phyloP scores from a whole-genome alignment of 1,140 invertebrate genomes.

The Microplitis mediator region DNA sequence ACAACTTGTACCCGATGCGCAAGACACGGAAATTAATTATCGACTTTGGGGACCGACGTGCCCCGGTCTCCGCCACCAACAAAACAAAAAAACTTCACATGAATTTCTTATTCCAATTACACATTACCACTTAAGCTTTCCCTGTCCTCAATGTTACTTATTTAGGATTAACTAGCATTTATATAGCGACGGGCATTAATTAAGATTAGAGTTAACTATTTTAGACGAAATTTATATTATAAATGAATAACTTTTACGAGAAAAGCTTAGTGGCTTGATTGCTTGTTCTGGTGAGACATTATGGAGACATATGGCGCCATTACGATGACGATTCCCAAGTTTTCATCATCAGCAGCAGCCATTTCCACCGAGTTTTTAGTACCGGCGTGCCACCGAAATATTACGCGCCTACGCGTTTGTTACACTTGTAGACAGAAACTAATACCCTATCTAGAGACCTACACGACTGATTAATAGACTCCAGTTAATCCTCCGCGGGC shows the following conservation, averaged over 20 bases:
- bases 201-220: constrained; percentile 9
- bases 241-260: not conserved
- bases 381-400: constrained; percentile 9
- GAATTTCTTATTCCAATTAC: not conserved
- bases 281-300: constrained; percentile 20
- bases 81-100: too few species aligned
- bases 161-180: not conserved
- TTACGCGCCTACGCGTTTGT: constrained; percentile 27
- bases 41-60: too few species aligned
- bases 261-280: constrained; percentile 21
- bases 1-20: too few species aligned
- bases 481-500: constrained; percentile 15
- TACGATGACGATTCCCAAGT: not conserved
- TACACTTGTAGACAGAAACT: constrained; percentile 20
- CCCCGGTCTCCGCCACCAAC: too few species aligned
- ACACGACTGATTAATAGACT: constrained; percentile 21
- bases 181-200: not conserved
- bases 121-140: not conserved
- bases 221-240: constrained; percentile 15
- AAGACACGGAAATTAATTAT: too few species aligned
- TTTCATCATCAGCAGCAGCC: not conserved
- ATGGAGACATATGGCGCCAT: constrained; percentile 29
- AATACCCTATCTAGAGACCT: constrained; percentile 12
- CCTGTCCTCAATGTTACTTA: constrained; percentile 1
- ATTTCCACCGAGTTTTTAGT: not conserved